Base-by-base conservation (phyloP, 2,797 vertebrate species). In the Tachyglossus aculeatus region DNA sequence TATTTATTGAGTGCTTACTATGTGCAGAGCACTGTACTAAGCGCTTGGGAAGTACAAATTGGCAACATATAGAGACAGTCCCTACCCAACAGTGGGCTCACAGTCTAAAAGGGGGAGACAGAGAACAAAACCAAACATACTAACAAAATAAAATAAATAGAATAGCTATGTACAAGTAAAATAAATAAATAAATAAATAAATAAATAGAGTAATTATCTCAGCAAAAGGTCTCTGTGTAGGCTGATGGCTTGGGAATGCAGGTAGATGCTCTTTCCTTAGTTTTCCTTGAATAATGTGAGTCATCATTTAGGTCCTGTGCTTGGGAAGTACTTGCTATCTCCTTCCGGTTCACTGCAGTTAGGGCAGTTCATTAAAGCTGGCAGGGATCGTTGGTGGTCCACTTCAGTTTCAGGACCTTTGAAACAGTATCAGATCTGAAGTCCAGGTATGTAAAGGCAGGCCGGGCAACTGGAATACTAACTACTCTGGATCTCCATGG, bases 191-290 rank as follows among this genome's bases (percentile, higher is more conserved):
- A n/a, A n/a, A n/a, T n/a, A n/a, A n/a, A n/a, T n/a, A n/a, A n/a
- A n/a, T n/a, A n/a, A n/a, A n/a, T n/a, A n/a, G n/a, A n/a, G 56
- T 89, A 89, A 89, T 89, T 88, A 81, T 70, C 77, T 73, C 60
- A 62, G 61, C 76, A 85, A 69, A 74, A 82, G 83, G 79, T 70
- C 74, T 80, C 81, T 80, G 73, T 83, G 63, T 74, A n/a, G 33
- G 64, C 25, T 32, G 32, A 73, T 34, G 52, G 58, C 61, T 81
- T 81, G 84, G 78, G 88, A 86, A 82, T 83, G 84, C 59, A 77
- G 82, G 51, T 64, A 57, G 63, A 73, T 81, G 72, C 74, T 82
- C 78, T 85, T 88, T 80, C 81, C 74, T 50, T 1, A 16, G 66
- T 90, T 76, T 86, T 77, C 40, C 57, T 21, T 52, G 48, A 67